Evolutionary conservation across 2,797 vertebrate genomes (phyloP).

Genomic region (Megalops cyprinoides): DNA sequence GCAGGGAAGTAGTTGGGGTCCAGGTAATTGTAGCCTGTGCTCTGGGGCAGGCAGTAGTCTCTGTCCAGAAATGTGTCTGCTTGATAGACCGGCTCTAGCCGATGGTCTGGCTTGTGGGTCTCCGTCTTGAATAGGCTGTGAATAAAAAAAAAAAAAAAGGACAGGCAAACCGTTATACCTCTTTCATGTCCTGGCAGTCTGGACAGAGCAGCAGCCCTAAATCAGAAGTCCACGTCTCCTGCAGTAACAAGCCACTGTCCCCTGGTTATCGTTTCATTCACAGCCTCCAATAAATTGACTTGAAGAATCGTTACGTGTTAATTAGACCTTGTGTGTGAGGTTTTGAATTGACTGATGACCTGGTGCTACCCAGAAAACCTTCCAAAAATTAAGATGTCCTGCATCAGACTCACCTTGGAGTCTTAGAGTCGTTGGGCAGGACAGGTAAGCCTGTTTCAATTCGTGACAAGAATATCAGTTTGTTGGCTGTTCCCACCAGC

Average conservation of each 20-base stretch:
- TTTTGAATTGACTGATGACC: not conserved
- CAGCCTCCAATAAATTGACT: not conserved
- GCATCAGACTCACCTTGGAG: not conserved
- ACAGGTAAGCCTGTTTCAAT: no score
- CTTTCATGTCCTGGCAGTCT: not conserved
- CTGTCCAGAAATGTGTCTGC: conserved; percentile 92
- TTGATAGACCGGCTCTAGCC: conserved; percentile 90
- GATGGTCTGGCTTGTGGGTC: conserved; percentile 92
- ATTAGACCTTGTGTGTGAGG: not conserved
- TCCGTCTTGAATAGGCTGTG: conserved; percentile 91
- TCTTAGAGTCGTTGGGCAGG: no score
- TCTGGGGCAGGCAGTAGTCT: conserved; percentile 98
- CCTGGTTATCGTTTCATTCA: not conserved
- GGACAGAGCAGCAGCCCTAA: not conserved
- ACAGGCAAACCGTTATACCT: conserved; percentile 27
- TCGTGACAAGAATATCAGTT: not conserved
- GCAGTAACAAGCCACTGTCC: not conserved
- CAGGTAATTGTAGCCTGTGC: conserved; percentile 96
- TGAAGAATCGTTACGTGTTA: not conserved
- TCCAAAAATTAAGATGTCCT: not conserved
- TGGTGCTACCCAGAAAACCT: not conserved
- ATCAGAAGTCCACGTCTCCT: not conserved
- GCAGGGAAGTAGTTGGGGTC: conserved; percentile 99
- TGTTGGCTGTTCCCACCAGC: not conserved
- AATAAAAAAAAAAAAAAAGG: not conserved